Base-by-base conservation (phyloP, 2,113 vertebrate species). In the Eurypyga helias region DNA sequence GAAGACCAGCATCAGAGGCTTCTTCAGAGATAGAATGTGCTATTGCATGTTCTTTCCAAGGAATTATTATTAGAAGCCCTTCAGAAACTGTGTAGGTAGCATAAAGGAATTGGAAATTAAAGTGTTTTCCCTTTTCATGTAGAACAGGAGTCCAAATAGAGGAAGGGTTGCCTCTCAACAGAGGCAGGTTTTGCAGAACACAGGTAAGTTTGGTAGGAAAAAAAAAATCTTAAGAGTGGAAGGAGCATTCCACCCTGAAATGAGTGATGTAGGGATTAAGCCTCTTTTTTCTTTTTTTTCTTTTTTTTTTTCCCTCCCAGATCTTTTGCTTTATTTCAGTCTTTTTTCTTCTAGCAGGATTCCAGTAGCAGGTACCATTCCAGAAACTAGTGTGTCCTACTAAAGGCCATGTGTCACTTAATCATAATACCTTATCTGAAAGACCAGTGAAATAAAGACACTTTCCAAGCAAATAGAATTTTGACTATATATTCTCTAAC, bases 391-490 rank as follows among this genome's bases (percentile, higher is more conserved):
- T 83, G 60, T 75, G 67, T 87, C 91, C 77, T 75, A 71, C 81
- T 91, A 52, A 89, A 95, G 89, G 83, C 93, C 89, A 67, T 62
- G 34, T 93, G 89, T 89, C 90, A 79, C 73, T 87, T 93, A 89
- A 95, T 91, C 87, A 65, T 96, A 95, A 91, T 95, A 72, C 81
- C 94, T 94, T 34, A 93, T 96, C 90, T 93, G 86, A 94, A 91
- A 76, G 92, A 92, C 79, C 41, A 70, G 67, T 78, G 80, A 96
- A 95, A 93, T 95, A 94, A 97, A 95, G 89, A 89, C 57, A 88
- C 88, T 95, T 88, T 78, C 93, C 79, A 95, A 93, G 92, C 72
- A 95, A 95, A 96, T 92, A 90, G 93, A 96, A 86, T 95, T 93
- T 97, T 92, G 87, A 73, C 71, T 93, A 43, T 93, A 94, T 92